Evolutionary conservation across 2,797 vertebrate genomes (phyloP).

Genomic region (Apogon talboti): DNA sequence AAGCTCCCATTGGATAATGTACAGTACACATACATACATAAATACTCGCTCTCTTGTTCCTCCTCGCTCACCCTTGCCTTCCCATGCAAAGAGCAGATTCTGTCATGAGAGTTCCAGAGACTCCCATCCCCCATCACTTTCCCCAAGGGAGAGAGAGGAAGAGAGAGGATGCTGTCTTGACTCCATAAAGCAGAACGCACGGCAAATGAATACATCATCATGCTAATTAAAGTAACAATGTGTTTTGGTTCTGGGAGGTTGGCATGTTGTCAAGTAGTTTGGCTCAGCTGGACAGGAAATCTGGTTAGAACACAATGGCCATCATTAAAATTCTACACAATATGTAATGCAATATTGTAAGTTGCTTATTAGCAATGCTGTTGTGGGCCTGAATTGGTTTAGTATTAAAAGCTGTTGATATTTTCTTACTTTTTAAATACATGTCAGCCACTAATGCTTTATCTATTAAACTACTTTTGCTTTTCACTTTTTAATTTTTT

Average conservation of each 20-base stretch:
- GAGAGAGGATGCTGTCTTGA: constrained; percentile 63
- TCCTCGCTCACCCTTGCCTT: constrained; percentile 68
- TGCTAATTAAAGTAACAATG: constrained; percentile 71
- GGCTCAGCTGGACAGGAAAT: constrained; percentile 37
- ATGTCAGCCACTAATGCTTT: constrained; percentile 6
- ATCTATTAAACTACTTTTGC: neutral
- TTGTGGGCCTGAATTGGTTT: neutral
- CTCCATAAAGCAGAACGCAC: constrained; percentile 67
- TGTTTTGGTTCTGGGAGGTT: constrained; percentile 57
- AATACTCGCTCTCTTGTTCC: constrained; percentile 23
- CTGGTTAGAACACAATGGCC: constrained; percentile 27
- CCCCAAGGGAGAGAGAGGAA: constrained; percentile 58
- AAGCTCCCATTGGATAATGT: constrained; percentile 60
- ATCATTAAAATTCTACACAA: constrained; percentile 36
- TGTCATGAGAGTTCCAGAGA: constrained; percentile 66
- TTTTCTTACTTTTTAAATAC: neutral
- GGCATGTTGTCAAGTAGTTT: constrained; percentile 54
- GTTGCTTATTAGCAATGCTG: constrained; percentile 12
- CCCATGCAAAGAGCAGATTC: constrained; percentile 77
- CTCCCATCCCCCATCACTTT: constrained; percentile 75
- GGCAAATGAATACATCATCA: constrained; percentile 70
- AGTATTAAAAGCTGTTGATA: neutral
- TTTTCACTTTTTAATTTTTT: constrained; percentile 4
- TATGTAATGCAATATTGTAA: constrained; percentile 18
- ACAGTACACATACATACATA: constrained; percentile 30